phyloP scores from a whole-genome alignment of 30 jellyfish, hydroid and myxozoan genomes.

The Aurelia aurita region DNA sequence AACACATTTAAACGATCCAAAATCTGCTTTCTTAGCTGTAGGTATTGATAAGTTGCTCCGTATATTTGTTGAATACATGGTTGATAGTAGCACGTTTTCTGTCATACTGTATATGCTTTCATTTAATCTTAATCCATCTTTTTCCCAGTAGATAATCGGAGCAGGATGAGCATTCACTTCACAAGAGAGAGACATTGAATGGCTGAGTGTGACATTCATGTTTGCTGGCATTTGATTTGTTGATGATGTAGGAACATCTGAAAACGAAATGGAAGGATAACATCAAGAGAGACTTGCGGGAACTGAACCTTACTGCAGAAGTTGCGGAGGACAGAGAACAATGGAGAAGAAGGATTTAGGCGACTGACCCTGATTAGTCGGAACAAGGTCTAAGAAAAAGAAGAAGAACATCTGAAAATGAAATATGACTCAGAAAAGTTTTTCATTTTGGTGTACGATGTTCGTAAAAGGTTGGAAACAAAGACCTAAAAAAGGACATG shows the following conservation, averaged over 20 bases:
- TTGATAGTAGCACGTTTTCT: neutral
- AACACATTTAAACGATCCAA: constrained; percentile 16
- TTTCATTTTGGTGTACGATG: no score
- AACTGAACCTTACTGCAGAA: neutral
- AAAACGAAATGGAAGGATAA: neutral
- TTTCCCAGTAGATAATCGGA: constrained; percentile 43
- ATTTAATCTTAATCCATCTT: neutral
- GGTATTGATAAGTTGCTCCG: constrained; percentile 30
- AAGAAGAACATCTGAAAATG: neutral
- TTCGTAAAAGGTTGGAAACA: no score
- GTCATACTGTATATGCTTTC: neutral
- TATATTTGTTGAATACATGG: constrained; percentile 9
- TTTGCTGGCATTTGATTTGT: constrained; percentile 1
- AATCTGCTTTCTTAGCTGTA: constrained; percentile 6
- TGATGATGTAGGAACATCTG: constrained; percentile 17
- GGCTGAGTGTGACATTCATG: constrained; percentile 3
- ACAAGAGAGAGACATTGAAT: constrained; percentile 5
- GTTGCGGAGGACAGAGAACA: neutral
- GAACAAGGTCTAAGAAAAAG: neutral
- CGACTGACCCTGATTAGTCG: neutral
- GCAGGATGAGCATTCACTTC: constrained; percentile 40
- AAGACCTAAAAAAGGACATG: no score
- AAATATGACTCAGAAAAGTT: no score
- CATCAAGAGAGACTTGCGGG: constrained; percentile 1
- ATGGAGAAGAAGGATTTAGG: neutral